Conservation (phyloP, 2,113 vertebrate species). For the Pseudorectes ferrugineus region DNA sequence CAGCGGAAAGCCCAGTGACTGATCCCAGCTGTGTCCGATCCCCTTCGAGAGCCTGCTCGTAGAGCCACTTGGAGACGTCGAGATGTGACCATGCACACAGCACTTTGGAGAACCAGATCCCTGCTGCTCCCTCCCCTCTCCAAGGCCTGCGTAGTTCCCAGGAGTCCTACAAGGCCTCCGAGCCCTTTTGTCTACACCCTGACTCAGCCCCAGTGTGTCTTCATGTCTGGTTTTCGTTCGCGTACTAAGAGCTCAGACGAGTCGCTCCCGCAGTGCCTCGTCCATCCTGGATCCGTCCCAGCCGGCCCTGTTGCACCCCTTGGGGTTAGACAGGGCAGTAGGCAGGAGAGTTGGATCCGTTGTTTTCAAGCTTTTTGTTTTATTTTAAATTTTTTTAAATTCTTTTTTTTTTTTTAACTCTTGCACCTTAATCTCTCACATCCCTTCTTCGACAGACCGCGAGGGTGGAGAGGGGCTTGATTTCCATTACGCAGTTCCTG, state of each 20-base stretch:
- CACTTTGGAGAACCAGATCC: constrained; percentile 64
- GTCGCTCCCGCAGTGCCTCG: background rate
- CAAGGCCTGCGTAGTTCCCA: background rate
- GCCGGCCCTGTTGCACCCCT: background rate
- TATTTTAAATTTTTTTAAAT: background rate
- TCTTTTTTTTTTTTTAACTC: background rate
- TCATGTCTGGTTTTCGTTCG: constrained; percentile 21
- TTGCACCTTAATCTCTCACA: constrained; percentile 67
- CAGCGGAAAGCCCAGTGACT: background rate
- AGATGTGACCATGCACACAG: constrained; percentile 60
- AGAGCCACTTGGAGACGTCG: background rate
- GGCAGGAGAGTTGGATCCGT: background rate
- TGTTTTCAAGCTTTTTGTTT: constrained; percentile 28
- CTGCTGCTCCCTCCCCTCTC: constrained; percentile 43
- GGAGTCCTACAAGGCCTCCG: background rate
- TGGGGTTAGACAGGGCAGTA: background rate
- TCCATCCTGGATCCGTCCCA: rapidly evolving
- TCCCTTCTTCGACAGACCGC: background rate
- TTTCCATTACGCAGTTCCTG: background rate
- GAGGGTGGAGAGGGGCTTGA: constrained; percentile 21
- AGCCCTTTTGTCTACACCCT: constrained; percentile 24
- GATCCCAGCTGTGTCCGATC: background rate
- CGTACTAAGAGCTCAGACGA: background rate
- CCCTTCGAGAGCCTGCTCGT: background rate
- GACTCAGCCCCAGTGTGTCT: background rate